phyloP scores from a whole-genome alignment of 2,797 vertebrate species.

The Trematocara caparti region DNA sequence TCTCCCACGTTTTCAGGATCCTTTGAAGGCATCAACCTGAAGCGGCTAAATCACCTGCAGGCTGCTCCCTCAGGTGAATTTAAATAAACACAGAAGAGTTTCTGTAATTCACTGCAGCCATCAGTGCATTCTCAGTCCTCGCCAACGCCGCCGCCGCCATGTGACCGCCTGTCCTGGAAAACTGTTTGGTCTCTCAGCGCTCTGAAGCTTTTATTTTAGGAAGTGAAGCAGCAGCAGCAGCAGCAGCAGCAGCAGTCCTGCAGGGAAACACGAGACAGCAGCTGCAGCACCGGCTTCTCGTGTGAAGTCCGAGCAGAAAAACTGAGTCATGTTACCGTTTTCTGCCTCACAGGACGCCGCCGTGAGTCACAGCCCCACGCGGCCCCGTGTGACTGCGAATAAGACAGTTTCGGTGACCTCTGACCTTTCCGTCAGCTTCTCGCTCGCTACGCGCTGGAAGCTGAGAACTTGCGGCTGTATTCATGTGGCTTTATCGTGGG shows the following conservation, averaged over 20 bases:
- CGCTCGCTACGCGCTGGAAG: background rate
- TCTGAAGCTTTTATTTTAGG: background rate
- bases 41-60: background rate
- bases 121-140: background rate
- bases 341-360: background rate
- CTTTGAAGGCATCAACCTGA: background rate
- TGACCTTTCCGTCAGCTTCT: background rate
- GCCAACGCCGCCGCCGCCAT: background rate
- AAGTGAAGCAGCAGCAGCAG: background rate
- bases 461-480: background rate
- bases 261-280: background rate
- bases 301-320: background rate
- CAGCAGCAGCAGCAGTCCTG: background rate
- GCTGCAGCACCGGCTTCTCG: background rate
- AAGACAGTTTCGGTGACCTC: background rate
- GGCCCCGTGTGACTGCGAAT: background rate
- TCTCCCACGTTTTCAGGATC: background rate
- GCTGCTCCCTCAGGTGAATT: background rate
- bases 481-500: background rate
- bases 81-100: background rate
- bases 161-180: background rate
- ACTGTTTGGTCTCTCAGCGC: background rate
- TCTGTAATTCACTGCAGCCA: background rate
- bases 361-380: background rate
- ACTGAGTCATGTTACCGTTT: background rate